phyloP scores from a whole-genome alignment of 1,140 invertebrate species.

The Camponotus vicinus region DNA sequence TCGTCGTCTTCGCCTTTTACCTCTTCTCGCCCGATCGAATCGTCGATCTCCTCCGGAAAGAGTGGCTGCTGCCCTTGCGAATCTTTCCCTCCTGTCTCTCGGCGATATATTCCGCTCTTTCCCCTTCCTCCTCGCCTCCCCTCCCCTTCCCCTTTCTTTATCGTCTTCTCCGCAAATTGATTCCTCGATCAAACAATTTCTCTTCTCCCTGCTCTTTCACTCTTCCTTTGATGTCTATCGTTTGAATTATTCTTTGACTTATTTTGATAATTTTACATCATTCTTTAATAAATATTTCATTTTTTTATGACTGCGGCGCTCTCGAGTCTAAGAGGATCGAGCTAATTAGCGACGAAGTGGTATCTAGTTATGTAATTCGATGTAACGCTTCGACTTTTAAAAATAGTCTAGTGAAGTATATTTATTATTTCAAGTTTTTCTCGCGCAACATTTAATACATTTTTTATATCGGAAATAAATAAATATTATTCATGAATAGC shows the following conservation, averaged over 20 bases:
- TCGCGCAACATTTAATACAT: background rate
- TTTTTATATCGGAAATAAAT: slow-evolving; percentile 3
- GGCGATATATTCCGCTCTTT: background rate
- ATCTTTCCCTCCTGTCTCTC: background rate
- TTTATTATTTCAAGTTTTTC: background rate
- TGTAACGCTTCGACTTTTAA: slow-evolving; percentile 1
- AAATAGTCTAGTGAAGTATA: slow-evolving; percentile 9
- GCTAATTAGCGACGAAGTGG: slow-evolving; percentile 16
- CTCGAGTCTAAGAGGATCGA: background rate
- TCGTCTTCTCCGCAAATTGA: background rate
- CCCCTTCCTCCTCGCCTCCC: too few species aligned
- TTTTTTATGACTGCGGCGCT: background rate
- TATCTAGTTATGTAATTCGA: slow-evolving; percentile 37
- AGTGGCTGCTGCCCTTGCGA: background rate
- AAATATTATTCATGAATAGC: slow-evolving; percentile 7
- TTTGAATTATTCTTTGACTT: background rate
- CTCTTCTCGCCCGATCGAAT: background rate
- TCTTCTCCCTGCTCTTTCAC: background rate
- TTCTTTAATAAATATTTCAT: background rate
- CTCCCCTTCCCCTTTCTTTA: background rate
- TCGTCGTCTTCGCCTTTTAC: background rate
- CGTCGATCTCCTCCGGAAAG: background rate
- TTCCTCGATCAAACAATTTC: background rate
- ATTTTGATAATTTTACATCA: background rate
- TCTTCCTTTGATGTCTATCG: background rate